phyloP scores from a whole-genome alignment of 2,797 vertebrate species.

The Ara ararauna region DNA sequence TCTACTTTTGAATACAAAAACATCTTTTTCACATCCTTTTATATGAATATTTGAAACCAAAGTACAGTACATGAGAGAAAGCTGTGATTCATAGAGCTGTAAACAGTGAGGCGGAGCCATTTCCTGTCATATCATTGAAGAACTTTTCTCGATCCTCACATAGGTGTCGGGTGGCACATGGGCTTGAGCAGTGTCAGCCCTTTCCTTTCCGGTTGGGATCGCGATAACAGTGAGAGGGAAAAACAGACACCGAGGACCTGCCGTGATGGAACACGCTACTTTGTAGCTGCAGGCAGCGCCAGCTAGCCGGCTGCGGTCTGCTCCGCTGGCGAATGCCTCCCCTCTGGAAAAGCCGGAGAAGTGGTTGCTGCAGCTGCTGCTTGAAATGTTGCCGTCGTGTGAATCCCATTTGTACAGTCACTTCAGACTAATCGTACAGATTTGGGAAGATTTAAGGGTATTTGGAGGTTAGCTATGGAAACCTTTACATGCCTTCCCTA shows the following conservation, averaged over 20 bases:
- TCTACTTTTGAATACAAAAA: not conserved
- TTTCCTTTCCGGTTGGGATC: constrained; percentile 2
- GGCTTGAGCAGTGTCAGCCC: not conserved
- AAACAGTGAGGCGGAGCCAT: not conserved
- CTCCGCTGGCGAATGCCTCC: not conserved
- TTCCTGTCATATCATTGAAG: not conserved
- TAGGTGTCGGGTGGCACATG: not conserved
- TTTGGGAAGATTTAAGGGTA: not conserved
- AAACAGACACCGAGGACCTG: not conserved
- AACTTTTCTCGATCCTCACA: not conserved
- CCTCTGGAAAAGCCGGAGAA: constrained; percentile 23
- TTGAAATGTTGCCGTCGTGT: constrained; percentile 9
- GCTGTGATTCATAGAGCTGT: not conserved
- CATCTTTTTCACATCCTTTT: not conserved
- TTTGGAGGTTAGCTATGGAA: not conserved
- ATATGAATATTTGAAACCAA: not conserved
- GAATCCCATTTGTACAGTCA: not conserved
- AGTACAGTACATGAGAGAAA: not conserved
- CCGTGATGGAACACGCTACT: not conserved
- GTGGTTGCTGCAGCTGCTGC: constrained; percentile 1
- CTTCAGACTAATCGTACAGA: not conserved
- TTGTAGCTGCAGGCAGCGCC: constrained; percentile 11
- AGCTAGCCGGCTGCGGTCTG: constrained; percentile 3
- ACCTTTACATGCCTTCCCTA: not conserved
- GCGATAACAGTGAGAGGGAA: not conserved